These are phyloP conservation scores for Cabera pusaria DNA, from an alignment of 2,888 invertebrate genomes.

Conservation along the genomic window DNA sequence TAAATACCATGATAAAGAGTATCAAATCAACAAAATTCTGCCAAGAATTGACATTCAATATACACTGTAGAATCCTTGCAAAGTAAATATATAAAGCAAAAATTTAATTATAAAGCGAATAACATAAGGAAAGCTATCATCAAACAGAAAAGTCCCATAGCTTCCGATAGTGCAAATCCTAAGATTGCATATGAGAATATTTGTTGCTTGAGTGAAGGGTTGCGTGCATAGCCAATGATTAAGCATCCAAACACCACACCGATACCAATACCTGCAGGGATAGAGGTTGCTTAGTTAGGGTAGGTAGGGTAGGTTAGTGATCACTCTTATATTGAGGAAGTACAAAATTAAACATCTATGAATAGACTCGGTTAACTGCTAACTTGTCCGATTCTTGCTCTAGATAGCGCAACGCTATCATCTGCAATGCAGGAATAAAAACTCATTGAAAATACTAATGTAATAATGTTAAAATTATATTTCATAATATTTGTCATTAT, in stretches of 20 bases:
- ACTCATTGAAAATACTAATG: too few relatives aligned
- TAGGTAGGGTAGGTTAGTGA: conserved; percentile 12
- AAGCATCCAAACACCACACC: conserved; percentile 98
- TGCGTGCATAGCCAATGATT: conserved; percentile 97
- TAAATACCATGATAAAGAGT: background rate
- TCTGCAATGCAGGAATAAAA: too few relatives aligned
- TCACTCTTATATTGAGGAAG: background rate
- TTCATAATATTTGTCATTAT: too few relatives aligned
- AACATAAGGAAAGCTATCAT: conserved; percentile 99
- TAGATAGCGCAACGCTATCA: too few relatives aligned
- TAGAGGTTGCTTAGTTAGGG: conserved; percentile 29
- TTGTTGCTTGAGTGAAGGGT: conserved; percentile 98
- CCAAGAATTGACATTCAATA: too few relatives aligned
- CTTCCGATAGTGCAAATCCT: conserved; percentile 98
- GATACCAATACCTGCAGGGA: conserved; percentile 94
- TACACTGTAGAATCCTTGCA: conserved; percentile 46
- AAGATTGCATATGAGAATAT: conserved; percentile 98
- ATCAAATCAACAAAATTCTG: conserved; percentile 23
- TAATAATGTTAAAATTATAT: too few relatives aligned
- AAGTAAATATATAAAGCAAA: too few relatives aligned
- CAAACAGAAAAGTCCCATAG: conserved; percentile 99
- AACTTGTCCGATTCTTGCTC: too few relatives aligned
- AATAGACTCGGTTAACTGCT: too few relatives aligned
- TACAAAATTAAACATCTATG: conserved; percentile 4
- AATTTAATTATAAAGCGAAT: conserved; percentile 91